Conservation (phyloP, 53 echinoderm and acorn worm species). For the Echinometra lucunter region DNA sequence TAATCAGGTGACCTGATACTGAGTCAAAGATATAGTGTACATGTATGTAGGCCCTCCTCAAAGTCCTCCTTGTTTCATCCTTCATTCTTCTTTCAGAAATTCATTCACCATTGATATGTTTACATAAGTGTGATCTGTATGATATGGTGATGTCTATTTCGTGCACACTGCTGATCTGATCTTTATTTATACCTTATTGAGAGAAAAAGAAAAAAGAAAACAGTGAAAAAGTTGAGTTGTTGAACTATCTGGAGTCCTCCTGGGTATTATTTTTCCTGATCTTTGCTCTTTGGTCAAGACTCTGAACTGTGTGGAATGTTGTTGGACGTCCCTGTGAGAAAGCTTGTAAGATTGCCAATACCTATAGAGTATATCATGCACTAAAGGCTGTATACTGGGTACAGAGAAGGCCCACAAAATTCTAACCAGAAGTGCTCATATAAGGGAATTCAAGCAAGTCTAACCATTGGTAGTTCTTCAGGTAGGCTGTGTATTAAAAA, state of each 20-base stretch:
- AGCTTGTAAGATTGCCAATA: background rate
- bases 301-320: background rate
- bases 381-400: background rate
- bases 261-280: slow-evolving; percentile 35
- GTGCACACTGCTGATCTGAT: too few relatives aligned
- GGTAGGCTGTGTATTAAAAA: too few relatives aligned
- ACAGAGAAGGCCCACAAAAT: too few relatives aligned
- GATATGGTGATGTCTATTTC: background rate
- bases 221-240: background rate
- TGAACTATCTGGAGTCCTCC: background rate
- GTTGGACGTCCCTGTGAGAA: slow-evolving; percentile 25
- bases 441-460: too few relatives aligned
- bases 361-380: background rate
- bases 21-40: too few relatives aligned
- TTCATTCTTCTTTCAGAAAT: background rate
- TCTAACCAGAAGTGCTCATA: too few relatives aligned
- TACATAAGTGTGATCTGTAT: background rate
- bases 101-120: background rate
- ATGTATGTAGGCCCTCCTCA: background rate
- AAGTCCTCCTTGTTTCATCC: background rate
- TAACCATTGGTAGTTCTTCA: too few relatives aligned
- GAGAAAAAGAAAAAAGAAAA: too few relatives aligned
- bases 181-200: background rate
- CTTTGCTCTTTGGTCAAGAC: slow-evolving; percentile 42
- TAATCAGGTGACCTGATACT: too few relatives aligned